A percentile compares a stretch with the other conserved stretches of the same genome.
These are phyloP conservation scores for Rhagologus leucostigma DNA, from an alignment of 2,113 vertebrate genomes.

Conservation along the genomic window DNA sequence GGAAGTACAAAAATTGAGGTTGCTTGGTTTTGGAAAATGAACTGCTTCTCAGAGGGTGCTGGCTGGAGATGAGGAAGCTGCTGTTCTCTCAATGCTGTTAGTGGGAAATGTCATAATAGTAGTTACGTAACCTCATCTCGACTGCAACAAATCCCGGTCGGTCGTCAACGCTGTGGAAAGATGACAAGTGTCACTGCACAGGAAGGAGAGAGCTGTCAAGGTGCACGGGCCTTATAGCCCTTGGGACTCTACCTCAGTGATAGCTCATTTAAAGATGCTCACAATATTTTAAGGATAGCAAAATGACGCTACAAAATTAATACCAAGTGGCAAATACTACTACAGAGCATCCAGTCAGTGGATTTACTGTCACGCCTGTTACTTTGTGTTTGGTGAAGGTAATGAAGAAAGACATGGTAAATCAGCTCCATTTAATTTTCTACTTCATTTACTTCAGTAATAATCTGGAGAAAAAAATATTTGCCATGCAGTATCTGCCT, in stretches of 20 bases:
- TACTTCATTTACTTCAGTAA: neutral
- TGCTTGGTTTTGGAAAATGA: neutral
- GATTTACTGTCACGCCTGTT: neutral
- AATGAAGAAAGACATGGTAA: neutral
- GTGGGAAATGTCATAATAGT: conserved; percentile 91
- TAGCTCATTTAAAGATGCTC: neutral
- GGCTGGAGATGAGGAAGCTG: neutral
- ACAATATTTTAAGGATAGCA: neutral
- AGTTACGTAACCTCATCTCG: conserved; percentile 85
- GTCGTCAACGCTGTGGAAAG: conserved; percentile 76
- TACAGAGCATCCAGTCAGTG: neutral
- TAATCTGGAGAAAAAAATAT: neutral
- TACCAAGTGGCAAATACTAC: neutral
- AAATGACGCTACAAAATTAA: neutral
- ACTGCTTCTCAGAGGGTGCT: neutral
- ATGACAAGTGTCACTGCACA: neutral
- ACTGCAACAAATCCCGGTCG: conserved; percentile 83
- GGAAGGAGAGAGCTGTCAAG: neutral
- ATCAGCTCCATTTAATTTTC: neutral
- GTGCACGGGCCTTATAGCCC: rapidly evolving
- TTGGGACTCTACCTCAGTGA: no score
- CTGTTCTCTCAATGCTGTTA: conserved; percentile 17
- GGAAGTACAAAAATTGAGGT: neutral
- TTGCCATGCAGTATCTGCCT: neutral
- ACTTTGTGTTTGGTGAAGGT: neutral